These are phyloP conservation scores for Dendrolimus punctatus DNA, from an alignment of 1,140 invertebrate genomes.

Conservation along the genomic window DNA sequence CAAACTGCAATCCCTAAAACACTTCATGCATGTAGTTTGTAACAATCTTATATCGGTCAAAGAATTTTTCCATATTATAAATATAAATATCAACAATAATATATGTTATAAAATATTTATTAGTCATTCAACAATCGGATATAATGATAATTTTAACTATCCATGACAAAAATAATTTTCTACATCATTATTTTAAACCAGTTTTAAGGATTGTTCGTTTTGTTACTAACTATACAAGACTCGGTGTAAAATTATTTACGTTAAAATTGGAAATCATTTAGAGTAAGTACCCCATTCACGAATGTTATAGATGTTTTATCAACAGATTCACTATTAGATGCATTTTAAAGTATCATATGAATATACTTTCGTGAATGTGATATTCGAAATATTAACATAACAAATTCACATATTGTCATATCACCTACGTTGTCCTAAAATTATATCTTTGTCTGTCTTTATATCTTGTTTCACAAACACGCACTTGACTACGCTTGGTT, in stretches of 20 bases:
- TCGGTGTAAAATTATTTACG: neutral
- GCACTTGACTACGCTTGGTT: slow-evolving; percentile 44
- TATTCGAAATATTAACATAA: slow-evolving; percentile 22
- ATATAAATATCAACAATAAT: no score
- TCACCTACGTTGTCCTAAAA: slow-evolving; percentile 65
- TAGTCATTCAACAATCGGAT: no score
- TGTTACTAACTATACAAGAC: no score
- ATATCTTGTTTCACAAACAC: slow-evolving; percentile 42
- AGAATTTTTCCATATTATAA: no score
- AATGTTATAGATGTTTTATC: slow-evolving; percentile 7
- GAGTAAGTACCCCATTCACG: slow-evolving; percentile 33
- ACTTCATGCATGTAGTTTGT: no score
- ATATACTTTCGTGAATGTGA: slow-evolving; percentile 30
- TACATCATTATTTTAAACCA: no score
- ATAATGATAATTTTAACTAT: no score
- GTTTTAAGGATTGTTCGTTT: no score
- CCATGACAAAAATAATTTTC: no score
- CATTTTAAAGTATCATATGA: neutral
- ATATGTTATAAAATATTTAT: no score
- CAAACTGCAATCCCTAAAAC: no score
- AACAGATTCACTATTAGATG: neutral
- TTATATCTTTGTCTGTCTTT: slow-evolving; percentile 34
- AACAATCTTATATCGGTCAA: no score
- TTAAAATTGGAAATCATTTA: slow-evolving; percentile 49
- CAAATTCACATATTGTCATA: slow-evolving; percentile 37